Percentiles rank a stretch among this genome's conserved stretches.
Evolutionary conservation across 2,797 vertebrate genomes (phyloP).

Genomic region (Gymnoscopelus braueri): DNA sequence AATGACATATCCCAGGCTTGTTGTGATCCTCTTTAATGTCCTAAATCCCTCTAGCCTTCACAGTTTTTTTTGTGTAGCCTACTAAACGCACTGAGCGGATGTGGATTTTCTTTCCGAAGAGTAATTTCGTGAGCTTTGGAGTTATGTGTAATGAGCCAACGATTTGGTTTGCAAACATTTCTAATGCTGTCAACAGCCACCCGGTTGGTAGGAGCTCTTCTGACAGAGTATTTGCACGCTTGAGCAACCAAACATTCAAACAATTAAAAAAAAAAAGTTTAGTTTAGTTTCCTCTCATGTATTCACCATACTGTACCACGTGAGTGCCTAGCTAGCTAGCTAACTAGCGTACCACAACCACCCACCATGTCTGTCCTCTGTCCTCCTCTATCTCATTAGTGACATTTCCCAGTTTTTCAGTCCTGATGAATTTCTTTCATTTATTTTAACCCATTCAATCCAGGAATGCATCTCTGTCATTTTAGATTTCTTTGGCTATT

Average conservation of each 20-base stretch:
- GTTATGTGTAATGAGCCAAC: slow-evolving; percentile 6
- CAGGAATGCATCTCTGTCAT: slow-evolving; percentile 19
- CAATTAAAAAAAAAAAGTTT: not conserved
- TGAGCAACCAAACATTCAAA: slow-evolving; percentile 47
- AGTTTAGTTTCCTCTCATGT: slow-evolving; percentile 14
- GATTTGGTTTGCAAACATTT: slow-evolving; percentile 16
- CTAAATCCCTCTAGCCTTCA: not conserved
- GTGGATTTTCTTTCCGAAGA: not conserved
- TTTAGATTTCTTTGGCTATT: too few relatives aligned
- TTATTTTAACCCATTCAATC: not conserved
- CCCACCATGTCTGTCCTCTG: too few relatives aligned
- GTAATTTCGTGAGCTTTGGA: not conserved
- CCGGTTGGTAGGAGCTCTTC: not conserved
- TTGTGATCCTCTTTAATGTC: slow-evolving; percentile 11
- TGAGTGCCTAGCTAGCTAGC: slow-evolving; percentile 13
- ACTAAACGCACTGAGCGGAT: not conserved
- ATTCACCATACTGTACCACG: slow-evolving; percentile 3
- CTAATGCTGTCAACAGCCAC: not conserved
- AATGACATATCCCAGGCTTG: not conserved
- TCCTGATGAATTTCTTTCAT: slow-evolving; percentile 42
- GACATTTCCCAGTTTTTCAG: slow-evolving; percentile 42
- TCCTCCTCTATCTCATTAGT: slow-evolving; percentile 29
- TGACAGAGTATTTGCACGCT: slow-evolving; percentile 15
- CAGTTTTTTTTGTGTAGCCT: not conserved
- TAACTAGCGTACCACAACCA: not conserved